phyloP scores from a whole-genome alignment of 2,888 invertebrate genomes.

The Thymelicus lineola region DNA sequence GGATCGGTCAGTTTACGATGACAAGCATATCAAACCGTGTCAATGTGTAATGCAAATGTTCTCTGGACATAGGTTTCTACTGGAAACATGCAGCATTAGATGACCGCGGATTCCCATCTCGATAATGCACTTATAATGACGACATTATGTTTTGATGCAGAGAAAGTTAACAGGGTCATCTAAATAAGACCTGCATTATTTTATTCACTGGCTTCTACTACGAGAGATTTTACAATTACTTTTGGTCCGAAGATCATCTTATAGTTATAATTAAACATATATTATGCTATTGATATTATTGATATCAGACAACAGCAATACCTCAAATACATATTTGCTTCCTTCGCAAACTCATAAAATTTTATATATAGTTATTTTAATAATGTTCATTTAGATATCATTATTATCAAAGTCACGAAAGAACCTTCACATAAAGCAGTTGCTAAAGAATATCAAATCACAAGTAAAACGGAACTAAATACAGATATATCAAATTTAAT shows the following conservation, averaged over 20 bases:
- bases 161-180: conserved; percentile 70
- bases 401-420: not conserved
- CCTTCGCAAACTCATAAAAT: too few relatives aligned
- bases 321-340: too few relatives aligned
- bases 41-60: conserved; percentile 56
- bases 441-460: conserved; percentile 38
- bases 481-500: conserved; percentile 56
- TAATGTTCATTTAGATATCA: not conserved
- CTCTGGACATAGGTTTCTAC: conserved; percentile 52
- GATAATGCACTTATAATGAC: conserved; percentile 78
- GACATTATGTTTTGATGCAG: conserved; percentile 61
- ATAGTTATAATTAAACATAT: too few relatives aligned
- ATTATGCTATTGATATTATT: too few relatives aligned
- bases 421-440: conserved; percentile 5
- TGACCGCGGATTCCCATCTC: conserved; percentile 58
- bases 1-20: conserved; percentile 42
- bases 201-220: conserved; percentile 41
- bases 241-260: not conserved
- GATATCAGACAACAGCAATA: too few relatives aligned
- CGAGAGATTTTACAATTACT: not conserved
- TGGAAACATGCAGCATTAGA: conserved; percentile 55
- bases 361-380: too few relatives aligned
- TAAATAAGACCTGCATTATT: conserved; percentile 58
- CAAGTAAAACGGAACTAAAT: conserved; percentile 39
- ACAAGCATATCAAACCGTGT: conserved; percentile 46